A percentile compares a stretch with the other conserved stretches of the same genome.
These are phyloP conservation scores for Helicoverpa assulta DNA, from an alignment of 2,888 invertebrate genomes.

Conservation along the genomic window DNA sequence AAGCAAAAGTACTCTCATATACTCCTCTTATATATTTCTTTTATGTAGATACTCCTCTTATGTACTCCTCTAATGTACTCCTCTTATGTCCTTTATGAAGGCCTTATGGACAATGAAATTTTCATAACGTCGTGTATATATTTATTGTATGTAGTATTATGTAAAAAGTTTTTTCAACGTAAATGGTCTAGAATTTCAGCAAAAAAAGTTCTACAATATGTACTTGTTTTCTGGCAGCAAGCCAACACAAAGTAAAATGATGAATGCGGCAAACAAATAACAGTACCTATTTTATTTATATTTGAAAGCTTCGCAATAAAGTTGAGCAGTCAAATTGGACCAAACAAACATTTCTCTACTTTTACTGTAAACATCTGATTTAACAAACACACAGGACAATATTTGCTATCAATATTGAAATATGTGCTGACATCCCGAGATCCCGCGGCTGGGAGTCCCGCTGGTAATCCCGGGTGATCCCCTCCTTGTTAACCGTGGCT, in stretches of 20 bases:
- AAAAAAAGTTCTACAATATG: no score
- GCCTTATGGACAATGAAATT: no score
- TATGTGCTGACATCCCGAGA: slow-evolving; percentile 50
- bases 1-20: no score
- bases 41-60: no score
- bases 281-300: slow-evolving; percentile 1
- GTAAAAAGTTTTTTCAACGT: no score
- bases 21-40: no score
- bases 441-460: slow-evolving; percentile 32
- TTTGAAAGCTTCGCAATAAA: slow-evolving; percentile 3
- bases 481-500: slow-evolving; percentile 26
- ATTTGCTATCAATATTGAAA: slow-evolving; percentile 21
- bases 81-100: no score
- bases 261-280: background rate
- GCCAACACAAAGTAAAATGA: slow-evolving; percentile 13
- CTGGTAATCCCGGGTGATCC: slow-evolving; percentile 54
- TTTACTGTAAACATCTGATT: slow-evolving; percentile 4
- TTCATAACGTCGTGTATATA: no score
- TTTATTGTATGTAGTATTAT: no score
- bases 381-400: slow-evolving; percentile 16
- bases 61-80: no score
- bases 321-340: background rate
- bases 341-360: slow-evolving; percentile 4
- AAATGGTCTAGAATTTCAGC: no score
- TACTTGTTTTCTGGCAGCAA: background rate